Base-by-base conservation (phyloP, 2,797 vertebrate genomes). In the Clarias pachynema region DNA sequence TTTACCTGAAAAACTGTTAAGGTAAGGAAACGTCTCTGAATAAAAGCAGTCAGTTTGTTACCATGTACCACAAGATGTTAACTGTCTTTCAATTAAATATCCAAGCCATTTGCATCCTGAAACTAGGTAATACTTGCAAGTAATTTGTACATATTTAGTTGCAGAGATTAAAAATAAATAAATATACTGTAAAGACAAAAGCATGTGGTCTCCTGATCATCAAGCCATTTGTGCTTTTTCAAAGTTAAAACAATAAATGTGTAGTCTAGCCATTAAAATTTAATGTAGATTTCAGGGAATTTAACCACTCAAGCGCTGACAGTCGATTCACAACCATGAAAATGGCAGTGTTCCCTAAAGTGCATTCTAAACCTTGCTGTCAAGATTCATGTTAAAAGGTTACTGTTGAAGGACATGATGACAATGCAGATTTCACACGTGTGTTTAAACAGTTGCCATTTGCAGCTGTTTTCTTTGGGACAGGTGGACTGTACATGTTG, bases 401-500 rank as follows among this genome's bases (percentile, higher is more conserved):
- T 44, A 79, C 78, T 49, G 78, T 20, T 80, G n/a, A 80, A 49
- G 37, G 16, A 44, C 16, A 18, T 2, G 37, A 80, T 20, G 24
- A 40, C 12, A 49, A 22, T 22, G 12, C 12, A 66, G 5, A 72
- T n/a, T 65, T 85, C 70, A 82, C 18, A 59, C 10, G 63, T 74
- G 65, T 72, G 10, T 56, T 53, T 79, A 59, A 60, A 10, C 82
- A 80, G 60, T n/a, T 87, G 68, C 31, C 20, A 26, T 15, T 29
- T 29, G n/a, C 60, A 86, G 69, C 69, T 49, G 66, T 63, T 83
- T 22, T 60, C 20, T 49, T n/a, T 49, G 8, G 40, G 44, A 37
- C 73, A 79, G n/a, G 20, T 65, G 85, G 53, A 18, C 0, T 49
- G 77, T 15, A 56, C 7, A 31, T 34, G 59, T 70, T n/a, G 62